phyloP scores from a whole-genome alignment of 2,113 vertebrate genomes.

The Chamaea fasciata region DNA sequence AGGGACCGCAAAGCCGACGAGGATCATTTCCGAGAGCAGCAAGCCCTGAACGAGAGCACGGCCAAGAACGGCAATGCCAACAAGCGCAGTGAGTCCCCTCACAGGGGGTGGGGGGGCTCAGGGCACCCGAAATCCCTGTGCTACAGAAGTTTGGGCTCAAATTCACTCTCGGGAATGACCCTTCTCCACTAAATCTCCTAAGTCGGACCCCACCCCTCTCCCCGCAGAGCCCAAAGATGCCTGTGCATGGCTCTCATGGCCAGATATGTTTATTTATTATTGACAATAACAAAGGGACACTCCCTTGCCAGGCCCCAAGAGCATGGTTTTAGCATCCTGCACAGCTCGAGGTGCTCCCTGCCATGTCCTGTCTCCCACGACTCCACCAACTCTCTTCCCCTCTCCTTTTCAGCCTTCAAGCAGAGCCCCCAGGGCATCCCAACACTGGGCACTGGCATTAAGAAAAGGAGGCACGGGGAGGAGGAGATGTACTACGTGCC shows the following conservation, averaged over 20 bases:
- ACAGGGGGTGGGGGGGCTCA: too few relatives aligned
- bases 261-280: not conserved
- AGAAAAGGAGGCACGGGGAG: conserved; percentile 90
- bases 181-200: not conserved
- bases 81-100: conserved; percentile 66
- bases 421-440: conserved; percentile 87
- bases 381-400: not conserved
- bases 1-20: conserved; percentile 94
- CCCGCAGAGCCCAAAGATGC: accelerated
- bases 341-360: not conserved
- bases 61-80: conserved; percentile 82
- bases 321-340: not conserved
- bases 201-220: accelerated
- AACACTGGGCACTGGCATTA: conserved; percentile 78
- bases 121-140: accelerated
- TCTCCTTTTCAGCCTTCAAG: conserved; percentile 83
- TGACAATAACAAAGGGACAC: not conserved
- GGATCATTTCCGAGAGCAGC: conserved; percentile 94
- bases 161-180: too few relatives aligned
- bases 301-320: not conserved
- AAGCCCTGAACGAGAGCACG: conserved; percentile 86
- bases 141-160: not conserved
- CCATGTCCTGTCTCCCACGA: not conserved
- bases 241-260: accelerated
- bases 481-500: conserved; percentile 94